Base-by-base conservation (phyloP, 1,140 invertebrate species). In the Eulimnadia texana region DNA sequence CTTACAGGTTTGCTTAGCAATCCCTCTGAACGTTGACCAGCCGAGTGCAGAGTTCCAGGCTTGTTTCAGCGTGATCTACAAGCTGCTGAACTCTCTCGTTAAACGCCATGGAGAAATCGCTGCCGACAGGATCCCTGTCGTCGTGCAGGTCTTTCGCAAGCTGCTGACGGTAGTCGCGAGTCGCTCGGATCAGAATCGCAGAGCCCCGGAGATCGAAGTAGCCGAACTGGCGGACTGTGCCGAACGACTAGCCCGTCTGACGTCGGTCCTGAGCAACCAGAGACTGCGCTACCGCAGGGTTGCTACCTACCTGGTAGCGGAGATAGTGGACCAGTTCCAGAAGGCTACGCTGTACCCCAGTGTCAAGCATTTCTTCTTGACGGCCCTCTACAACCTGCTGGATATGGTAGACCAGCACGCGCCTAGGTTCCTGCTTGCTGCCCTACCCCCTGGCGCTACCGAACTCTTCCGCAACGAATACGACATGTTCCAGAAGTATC, bases 261-360 rank as follows among this genome's bases (percentile, higher is more conserved):
- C 65, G 20, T 69, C 66, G 25, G 58, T 63, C 19, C 62, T 74
- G 16, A 66, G 68, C 28, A 74, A 74, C 55, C 65, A 68, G 2
- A 73, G 72, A 52, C 73, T 71, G 63, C 70, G 74, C 62, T 71
- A 76, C 63, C 62, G 64, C 28, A 68, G 74, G 61, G 53, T 73
- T 16, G 68, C 70, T 52, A 67, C 73, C 10, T 76, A 75, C 60
- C 58, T 74, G 16, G 64, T 76, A 59, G 70, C 73, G 6, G 72
- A 76, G 67, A 56, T 77, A 13, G 67, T 78, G 10, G 64, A 69
- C 65, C 67, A 73, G 20, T 73, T 75, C 68, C 70, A 73, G 23
- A 69, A 69, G 64, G 67, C 64, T 25, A 70, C 66, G 55, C 61
- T 76, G 61, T 69, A 72, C 58, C 64, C 65, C 50, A 68, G 66